A percentile compares a stretch with the other conserved stretches of the same genome.
These are phyloP conservation scores for Lytechinus pictus DNA, from an alignment of 35 echinoderm and acorn worm species.

Conservation along the genomic window DNA sequence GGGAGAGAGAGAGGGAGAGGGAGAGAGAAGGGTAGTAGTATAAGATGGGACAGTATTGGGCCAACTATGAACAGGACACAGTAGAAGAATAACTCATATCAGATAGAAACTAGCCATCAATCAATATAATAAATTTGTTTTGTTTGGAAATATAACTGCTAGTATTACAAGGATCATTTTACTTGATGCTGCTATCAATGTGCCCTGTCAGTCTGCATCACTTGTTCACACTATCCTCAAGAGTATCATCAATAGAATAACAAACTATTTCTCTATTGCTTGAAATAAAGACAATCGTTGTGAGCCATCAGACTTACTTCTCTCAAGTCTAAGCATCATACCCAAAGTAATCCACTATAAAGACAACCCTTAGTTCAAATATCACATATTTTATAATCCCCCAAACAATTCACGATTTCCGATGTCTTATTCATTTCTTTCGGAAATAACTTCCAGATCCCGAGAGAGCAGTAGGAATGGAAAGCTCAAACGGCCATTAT, in stretches of 20 bases:
- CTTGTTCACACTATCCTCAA: constrained; percentile 11
- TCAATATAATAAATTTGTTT: neutral
- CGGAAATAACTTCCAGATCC: neutral
- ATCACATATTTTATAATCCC: neutral
- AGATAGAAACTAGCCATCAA: neutral
- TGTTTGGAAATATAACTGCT: constrained; percentile 18
- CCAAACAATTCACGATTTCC: neutral
- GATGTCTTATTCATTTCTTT: neutral
- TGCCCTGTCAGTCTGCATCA: neutral
- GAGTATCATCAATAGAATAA: neutral
- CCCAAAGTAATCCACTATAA: neutral
- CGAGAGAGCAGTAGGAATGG: neutral
- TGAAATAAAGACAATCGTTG: neutral
- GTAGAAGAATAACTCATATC: neutral
- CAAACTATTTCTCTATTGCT: neutral
- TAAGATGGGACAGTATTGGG: neutral
- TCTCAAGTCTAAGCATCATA: no score
- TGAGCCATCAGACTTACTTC: neutral
- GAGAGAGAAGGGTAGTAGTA: neutral
- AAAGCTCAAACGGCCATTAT: neutral
- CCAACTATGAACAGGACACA: neutral
- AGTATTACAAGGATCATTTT: constrained; percentile 5
- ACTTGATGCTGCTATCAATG: neutral
- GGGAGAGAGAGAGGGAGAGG: neutral
- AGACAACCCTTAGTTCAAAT: neutral